Evolutionary conservation across 2,113 vertebrate genomes (phyloP).

Genomic region (Anarhynchus alexandrinus): DNA sequence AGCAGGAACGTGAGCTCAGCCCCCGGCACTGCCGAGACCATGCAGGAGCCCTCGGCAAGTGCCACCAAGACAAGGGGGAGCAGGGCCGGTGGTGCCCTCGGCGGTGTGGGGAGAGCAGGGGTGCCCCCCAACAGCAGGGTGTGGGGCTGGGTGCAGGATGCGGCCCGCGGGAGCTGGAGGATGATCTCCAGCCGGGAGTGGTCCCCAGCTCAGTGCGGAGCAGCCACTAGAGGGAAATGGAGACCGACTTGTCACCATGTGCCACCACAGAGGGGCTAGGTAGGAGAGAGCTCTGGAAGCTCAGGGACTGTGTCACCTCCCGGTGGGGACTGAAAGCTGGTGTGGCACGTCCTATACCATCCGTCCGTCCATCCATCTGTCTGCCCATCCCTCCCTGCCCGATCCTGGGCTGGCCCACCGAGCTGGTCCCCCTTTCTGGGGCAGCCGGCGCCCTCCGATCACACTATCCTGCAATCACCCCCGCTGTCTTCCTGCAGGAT

Average conservation of each 20-base stretch:
- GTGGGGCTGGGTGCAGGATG: background rate
- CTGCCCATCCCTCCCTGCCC: background rate
- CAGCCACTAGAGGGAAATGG: constrained; percentile 62
- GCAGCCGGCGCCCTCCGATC: accelerated
- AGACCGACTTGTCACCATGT: constrained; percentile 23
- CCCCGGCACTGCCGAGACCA: accelerated
- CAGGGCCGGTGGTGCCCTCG: accelerated
- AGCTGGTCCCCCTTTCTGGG: background rate
- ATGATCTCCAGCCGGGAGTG: background rate
- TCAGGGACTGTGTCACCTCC: background rate
- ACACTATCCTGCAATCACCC: background rate
- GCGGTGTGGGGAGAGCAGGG: accelerated
- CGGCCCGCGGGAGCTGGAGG: background rate
- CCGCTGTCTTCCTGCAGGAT: background rate
- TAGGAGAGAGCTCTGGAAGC: background rate
- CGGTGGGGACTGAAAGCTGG: accelerated
- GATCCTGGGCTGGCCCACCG: background rate
- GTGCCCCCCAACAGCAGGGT: background rate
- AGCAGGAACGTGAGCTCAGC: background rate
- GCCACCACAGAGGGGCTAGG: background rate
- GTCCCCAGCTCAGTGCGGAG: background rate
- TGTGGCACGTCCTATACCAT: background rate
- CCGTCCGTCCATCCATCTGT: accelerated
- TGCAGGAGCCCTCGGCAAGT: background rate
- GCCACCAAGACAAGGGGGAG: background rate